phyloP scores from a whole-genome alignment of 2,888 invertebrate species.

The Tuta absoluta region DNA sequence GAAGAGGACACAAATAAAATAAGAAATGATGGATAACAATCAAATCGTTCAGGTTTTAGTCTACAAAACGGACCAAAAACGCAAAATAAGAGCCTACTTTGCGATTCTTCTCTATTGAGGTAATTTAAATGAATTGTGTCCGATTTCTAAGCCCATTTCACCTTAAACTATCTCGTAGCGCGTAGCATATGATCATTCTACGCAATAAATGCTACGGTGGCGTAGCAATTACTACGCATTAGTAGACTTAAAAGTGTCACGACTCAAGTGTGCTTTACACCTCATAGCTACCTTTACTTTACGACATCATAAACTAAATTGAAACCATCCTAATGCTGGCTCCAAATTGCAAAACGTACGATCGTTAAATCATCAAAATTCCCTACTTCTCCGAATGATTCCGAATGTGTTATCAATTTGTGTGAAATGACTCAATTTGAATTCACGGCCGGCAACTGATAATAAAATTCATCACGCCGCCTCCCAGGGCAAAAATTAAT shows the following conservation, averaged over 20 bases:
- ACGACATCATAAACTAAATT: conserved; percentile 9
- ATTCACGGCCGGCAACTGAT: conserved; percentile 69
- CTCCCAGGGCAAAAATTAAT: conserved; percentile 77
- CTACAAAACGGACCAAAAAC: no score
- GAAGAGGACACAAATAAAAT: no score
- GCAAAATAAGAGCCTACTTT: no score
- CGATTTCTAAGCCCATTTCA: no score
- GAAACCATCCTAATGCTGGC: neutral
- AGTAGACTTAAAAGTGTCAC: neutral
- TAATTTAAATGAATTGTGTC: no score
- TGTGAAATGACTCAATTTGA: conserved; percentile 76
- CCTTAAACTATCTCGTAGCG: neutral
- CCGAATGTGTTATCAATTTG: conserved; percentile 73
- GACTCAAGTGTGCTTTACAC: neutral
- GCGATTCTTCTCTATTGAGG: no score
- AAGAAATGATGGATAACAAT: no score
- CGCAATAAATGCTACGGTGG: neutral
- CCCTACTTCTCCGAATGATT: conserved; percentile 47
- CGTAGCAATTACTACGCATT: conserved; percentile 4
- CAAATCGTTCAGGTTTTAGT: no score
- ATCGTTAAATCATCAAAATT: conserved; percentile 45
- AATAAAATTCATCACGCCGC: conserved; percentile 78
- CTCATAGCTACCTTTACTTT: neutral
- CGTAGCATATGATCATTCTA: neutral
- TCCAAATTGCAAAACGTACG: conserved; percentile 38